These are phyloP conservation scores for Tetramorium parvispinum DNA, from an alignment of 1,140 invertebrate species.

Conservation along the genomic window DNA sequence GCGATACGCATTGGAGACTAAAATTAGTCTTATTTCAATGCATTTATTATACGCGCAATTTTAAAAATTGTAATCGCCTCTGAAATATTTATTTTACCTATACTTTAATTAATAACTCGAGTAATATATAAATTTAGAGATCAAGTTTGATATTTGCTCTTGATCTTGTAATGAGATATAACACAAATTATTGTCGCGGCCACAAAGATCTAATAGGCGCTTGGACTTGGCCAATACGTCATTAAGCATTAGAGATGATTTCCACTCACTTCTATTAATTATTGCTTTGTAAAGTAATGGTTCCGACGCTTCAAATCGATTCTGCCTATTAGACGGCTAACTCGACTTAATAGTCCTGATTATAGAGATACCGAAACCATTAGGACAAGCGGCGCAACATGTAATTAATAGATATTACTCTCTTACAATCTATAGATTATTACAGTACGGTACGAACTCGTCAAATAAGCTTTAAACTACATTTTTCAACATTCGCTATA, in stretches of 20 bases:
- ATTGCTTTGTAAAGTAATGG: slow-evolving; percentile 63
- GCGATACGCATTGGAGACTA: neutral
- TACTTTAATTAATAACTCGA: neutral
- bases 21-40: neutral
- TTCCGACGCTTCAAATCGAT: slow-evolving; percentile 55
- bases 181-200: neutral
- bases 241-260: slow-evolving; percentile 52
- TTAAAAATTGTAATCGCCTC: neutral
- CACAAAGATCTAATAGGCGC: slow-evolving; percentile 18
- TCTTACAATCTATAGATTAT: slow-evolving; percentile 13
- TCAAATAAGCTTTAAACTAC: neutral
- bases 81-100: neutral
- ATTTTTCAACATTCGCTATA: neutral
- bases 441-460: neutral
- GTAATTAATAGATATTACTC: slow-evolving; percentile 68
- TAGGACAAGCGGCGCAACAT: slow-evolving; percentile 47
- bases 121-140: neutral
- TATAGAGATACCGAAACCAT: slow-evolving; percentile 52
- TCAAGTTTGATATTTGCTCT: neutral
- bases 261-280: slow-evolving; percentile 66
- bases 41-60: neutral
- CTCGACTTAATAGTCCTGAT: slow-evolving; percentile 58
- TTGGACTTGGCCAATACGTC: slow-evolving; percentile 27
- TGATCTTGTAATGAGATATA: neutral
- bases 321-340: slow-evolving; percentile 35